Evolutionary conservation across 2,797 vertebrate species (phyloP), one percentile per base, ranked within the genome.

Genomic region (Arremon aurantiirostris): DNA sequence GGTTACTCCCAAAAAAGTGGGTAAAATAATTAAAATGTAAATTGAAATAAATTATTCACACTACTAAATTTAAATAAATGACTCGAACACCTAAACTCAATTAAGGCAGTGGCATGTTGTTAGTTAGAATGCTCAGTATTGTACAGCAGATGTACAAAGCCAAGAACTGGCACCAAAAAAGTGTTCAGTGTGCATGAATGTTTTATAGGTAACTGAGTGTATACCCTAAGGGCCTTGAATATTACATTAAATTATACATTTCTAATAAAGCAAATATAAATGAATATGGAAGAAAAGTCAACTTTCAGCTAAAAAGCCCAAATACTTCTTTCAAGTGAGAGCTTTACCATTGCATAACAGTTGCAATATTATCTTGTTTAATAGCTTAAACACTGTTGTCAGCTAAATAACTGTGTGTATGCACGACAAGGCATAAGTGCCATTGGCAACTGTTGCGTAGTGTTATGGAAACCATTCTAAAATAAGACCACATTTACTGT

Each of bases 1-100:
- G 94, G 96, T 96, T 97, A 88, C 89, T 96, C 93, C 87, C 47
- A 64, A 90, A 96, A 97, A 96, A 96, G 85, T 82, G 85, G 89
- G 94, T 96, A 96, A 97, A 96, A 97, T 97, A 95, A 97, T 97
- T 97, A 97, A 97, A 96, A 96, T 96, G 96, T 93, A 96, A 96
- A 97, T 96, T 94, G 93, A 97, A 95, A 92, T 89, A 94, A 81
- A 76, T 81, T 85, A 94, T 96, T 92, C 88, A 84, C 83, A 87
- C 90, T 47, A 49, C 69, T 83, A 86, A 86, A 81, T 90, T 86
- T 93, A 85, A 86, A 93, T 66, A 92, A 95, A 88, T 93, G 53
- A 65, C 92, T 91, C 11, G 0, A 30, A 86, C 71, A 78, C 92
- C 85, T 89, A 86, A 94, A 95, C 86, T 96, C 93, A 93, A 94